Evolutionary conservation across 2,113 vertebrate species (phyloP), one percentile per base, ranked within the genome.

Genomic region (Atractosteus spatula): DNA sequence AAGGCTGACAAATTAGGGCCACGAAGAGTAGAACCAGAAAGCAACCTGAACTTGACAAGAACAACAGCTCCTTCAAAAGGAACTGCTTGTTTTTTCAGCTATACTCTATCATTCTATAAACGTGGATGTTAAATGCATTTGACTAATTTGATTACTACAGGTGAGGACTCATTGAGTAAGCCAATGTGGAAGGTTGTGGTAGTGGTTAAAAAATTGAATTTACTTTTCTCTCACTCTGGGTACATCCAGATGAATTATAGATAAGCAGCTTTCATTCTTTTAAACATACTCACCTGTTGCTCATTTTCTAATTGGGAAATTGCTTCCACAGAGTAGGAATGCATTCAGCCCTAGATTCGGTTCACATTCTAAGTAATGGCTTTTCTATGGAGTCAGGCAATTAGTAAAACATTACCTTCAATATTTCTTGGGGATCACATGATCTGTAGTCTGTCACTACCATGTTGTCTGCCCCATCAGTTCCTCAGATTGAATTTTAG

Each of bases 401-500:
- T 29, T 29, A 29, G 29, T 29, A 29, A 29, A 29, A 29, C 29
- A 29, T 29, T 29, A 29, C 29, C 47, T 51, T 51, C 5, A 10
- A 5, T 51, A 51, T 51, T 51, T 51, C 10, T 51, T 51, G 47
- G 47, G 5, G 10, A 51, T 10, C 47, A 51, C n/a, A 14, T 16
- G 13, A 66, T 42, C 64, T 42, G 47, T 61, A 41, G 11, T 2
- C 45, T 62, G 57, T 14, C 47, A 65, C 41, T 59, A 29, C 42
- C 79, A 71, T 42, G 66, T 74, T 78, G 64, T 76, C 63, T 79
- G 70, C 68, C 71, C 55, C 73, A 66, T 68, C 71, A 76, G 80
- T 67, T 4, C 66, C 57, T 54, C 72, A 81, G 75, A 84, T 79
- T 78, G 76, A 81, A 78, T 77, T 56, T 63, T 54, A 2, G 73